Base-by-base conservation (phyloP, 2,888 invertebrate genomes). In the Trissolcus japonicus region DNA sequence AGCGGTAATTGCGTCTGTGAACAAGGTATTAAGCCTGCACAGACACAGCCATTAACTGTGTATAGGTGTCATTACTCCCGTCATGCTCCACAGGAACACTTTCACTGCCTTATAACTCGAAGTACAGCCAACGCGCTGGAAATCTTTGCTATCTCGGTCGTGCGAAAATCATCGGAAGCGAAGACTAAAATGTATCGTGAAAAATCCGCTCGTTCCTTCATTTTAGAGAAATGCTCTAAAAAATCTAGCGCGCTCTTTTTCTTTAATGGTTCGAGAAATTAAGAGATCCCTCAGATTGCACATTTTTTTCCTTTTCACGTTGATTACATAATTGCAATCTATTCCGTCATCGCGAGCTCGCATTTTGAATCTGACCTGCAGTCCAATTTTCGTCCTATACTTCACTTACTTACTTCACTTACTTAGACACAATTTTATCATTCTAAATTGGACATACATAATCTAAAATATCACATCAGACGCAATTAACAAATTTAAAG, bases 21-120 rank as follows among this genome's bases (percentile, higher is more conserved):
- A 72, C 71, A 62, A 67, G 66, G 71, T 76, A 76, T 76, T 72
- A 72, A 67, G 72, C 66, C 62, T 76, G 54, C 72, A 72, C 72
- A 51, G 71, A 76, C 53, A 72, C 40, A 43, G 57, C 19, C 50
- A 57, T 66, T 57, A 51, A 61, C 35, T 35, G 54, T 75, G 83
- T 85, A 79, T 82, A 79, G 65, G 84, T 84, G 84, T 85, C 84
- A 86, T 86, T 87, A 86, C 85, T 85, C 86, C 85, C 85, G 84
- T 86, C 85, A 86, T 84, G 86, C 85, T 83, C 79, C 81, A 82
- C 82, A 85, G 82, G 83, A 86, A 84, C 83, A 86, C 87, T 87
- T 87, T 87, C 87, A 87, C 87, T 83, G 81, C 83, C 85, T 85
- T 84, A 83, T 86, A 85, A 80, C 83, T 82, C 82, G 82, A 82